phyloP scores from a whole-genome alignment of 2,888 invertebrate species.

The Saturnia japonica region DNA sequence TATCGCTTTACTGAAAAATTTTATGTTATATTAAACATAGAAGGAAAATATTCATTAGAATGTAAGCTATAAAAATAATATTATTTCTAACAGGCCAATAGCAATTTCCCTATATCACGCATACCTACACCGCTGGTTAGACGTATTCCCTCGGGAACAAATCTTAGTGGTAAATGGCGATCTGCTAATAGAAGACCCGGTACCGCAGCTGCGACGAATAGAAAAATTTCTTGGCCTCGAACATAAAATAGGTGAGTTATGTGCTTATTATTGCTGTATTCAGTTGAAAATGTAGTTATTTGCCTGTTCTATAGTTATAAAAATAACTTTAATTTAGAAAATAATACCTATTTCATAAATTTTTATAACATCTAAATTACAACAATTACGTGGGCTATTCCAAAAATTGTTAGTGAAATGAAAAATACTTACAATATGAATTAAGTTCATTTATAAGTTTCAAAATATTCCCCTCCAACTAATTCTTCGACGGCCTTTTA shows the following conservation, averaged over 20 bases:
- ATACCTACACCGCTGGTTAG: constrained; percentile 95
- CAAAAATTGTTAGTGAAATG: too few species aligned
- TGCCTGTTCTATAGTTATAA: background rate
- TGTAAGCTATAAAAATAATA: background rate
- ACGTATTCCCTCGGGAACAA: constrained; percentile 94
- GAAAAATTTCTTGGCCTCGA: constrained; percentile 92
- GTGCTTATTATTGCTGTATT: background rate
- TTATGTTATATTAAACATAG: too few species aligned
- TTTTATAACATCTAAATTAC: background rate
- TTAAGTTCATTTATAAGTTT: too few species aligned
- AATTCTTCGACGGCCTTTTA: too few species aligned
- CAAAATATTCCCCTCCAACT: too few species aligned
- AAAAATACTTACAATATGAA: too few species aligned
- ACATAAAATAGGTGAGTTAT: constrained; percentile 74
- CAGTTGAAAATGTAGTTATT: background rate
- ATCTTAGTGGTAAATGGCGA: constrained; percentile 98
- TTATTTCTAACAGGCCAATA: constrained; percentile 81
- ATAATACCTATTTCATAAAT: background rate
- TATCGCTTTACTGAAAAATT: too few species aligned
- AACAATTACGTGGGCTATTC: too few species aligned
- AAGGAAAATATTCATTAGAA: background rate
- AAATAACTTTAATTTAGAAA: background rate
- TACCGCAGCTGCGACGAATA: constrained; percentile 92
- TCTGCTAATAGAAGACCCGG: constrained; percentile 93
- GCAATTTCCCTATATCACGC: constrained; percentile 95